Base-by-base conservation (phyloP, 2,113 vertebrate species). In the Pseudonaja textilis region DNA sequence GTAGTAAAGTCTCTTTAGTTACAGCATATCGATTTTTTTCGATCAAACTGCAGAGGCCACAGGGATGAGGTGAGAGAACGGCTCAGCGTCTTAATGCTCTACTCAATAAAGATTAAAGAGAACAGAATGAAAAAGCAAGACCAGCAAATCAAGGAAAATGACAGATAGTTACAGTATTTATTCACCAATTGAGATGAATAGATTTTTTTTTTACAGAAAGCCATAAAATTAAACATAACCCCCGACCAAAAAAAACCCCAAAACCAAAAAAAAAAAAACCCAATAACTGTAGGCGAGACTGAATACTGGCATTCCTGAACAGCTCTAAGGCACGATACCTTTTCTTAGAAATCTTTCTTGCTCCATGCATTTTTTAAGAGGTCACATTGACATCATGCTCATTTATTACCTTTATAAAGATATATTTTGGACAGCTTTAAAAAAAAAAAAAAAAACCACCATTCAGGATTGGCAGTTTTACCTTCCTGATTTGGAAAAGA, bases 71-170 rank as follows among this genome's bases (percentile, higher is more conserved):
- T 89, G 92, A 85, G 55, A 85, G 54, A 89, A 92, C 87, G 54
- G 47, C 92, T 89, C 20, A 57, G 42, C 10, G 69, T 85, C 92
- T 93, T 93, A 93, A 93, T 93, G 88, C 88, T 20, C 88, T 89
- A 93, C 92, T 93, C 92, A 93, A 93, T 93, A 93, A 93, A 93
- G 88, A 89, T 93, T 93, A 93, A 93, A 85, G 55, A n/a, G 88
- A 93, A 89, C 88, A 93, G 88, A 93, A 88, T 89, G 88, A 93
- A 93, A 93, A 89, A 93, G 92, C 92, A 93, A 93, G 92, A 61
- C 88, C 59, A 93, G 92, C 92, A 93, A 93, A 93, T 93, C 92
- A 93, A 93, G 55, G 69, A 47, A 93, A 93, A 93, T 93, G 92
- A 92, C 92, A 92, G 64, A 89, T 89, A 89, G 92, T 85, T 89